Evolutionary conservation across 1,140 invertebrate genomes (phyloP).

Genomic region (Lepidurus apus): DNA sequence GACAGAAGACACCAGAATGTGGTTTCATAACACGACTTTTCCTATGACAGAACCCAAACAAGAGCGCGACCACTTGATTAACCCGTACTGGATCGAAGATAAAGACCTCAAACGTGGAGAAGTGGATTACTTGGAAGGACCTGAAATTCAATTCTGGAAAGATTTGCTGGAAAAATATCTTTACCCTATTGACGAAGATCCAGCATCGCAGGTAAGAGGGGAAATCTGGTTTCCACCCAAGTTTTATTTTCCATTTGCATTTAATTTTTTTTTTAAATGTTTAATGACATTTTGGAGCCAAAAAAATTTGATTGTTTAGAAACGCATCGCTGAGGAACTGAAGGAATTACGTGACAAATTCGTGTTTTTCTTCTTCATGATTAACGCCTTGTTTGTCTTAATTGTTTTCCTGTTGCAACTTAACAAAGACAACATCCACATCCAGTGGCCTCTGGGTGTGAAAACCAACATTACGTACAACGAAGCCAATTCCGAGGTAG

Average conservation of each 20-base stretch:
- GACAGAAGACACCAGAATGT: constrained; percentile 23
- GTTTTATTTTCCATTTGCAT: background rate
- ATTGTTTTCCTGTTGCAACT: constrained; percentile 72
- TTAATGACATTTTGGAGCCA: background rate
- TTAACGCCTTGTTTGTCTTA: constrained; percentile 75
- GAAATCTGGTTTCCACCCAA: background rate
- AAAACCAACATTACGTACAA: constrained; percentile 60
- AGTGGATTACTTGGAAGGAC: constrained; percentile 73
- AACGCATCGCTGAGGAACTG: constrained; percentile 55
- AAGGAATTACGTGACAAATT: constrained; percentile 62
- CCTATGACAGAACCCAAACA: constrained; percentile 48
- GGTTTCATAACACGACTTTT: constrained; percentile 28
- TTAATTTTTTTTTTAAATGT: background rate
- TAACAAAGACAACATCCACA: constrained; percentile 62
- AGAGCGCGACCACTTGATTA: constrained; percentile 73
- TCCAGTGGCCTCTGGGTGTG: constrained; percentile 65
- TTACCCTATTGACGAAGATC: constrained; percentile 89
- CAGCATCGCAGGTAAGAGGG: constrained; percentile 69
- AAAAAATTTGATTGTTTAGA: constrained; percentile 41
- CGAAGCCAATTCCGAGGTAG: constrained; percentile 27
- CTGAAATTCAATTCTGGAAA: constrained; percentile 87
- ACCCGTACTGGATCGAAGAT: constrained; percentile 94
- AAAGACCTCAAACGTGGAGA: constrained; percentile 81
- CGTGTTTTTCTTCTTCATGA: constrained; percentile 73
- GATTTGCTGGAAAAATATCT: constrained; percentile 90